Percentiles rank a stretch among this genome's conserved stretches.
Conservation (phyloP, 2,888 invertebrate genomes). For the Tortrix viridana region DNA sequence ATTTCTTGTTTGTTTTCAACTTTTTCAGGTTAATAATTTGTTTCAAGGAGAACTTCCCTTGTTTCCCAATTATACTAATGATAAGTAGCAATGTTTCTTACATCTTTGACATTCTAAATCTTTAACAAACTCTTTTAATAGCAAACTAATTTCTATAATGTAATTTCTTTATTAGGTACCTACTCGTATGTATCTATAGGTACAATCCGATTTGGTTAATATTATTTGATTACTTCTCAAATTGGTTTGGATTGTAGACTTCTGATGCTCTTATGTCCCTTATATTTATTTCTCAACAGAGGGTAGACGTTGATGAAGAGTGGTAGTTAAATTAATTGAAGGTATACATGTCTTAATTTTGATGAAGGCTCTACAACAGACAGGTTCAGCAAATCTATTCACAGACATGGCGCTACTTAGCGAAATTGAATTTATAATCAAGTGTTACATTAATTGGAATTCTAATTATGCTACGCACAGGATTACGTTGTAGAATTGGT, state of each 20-base stretch:
- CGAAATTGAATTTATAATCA: slow-evolving; percentile 37
- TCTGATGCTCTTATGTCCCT: background rate
- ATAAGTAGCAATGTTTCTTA: slow-evolving; percentile 21
- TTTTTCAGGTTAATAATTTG: slow-evolving; percentile 34
- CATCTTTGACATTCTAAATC: slow-evolving; percentile 3
- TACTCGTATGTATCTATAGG: no score
- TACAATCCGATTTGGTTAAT: background rate
- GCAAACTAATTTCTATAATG: slow-evolving; percentile 12
- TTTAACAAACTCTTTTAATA: slow-evolving; percentile 15
- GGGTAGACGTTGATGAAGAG: slow-evolving; percentile 18
- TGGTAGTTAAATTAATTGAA: slow-evolving; percentile 30
- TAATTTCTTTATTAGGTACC: background rate
- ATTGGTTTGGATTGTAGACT: slow-evolving; percentile 1
- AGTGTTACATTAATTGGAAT: slow-evolving; percentile 31
- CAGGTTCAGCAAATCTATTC: slow-evolving; percentile 29
- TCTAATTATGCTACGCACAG: slow-evolving; percentile 26
- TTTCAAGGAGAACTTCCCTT: slow-evolving; percentile 25
- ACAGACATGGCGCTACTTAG: slow-evolving; percentile 27
- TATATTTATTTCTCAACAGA: slow-evolving; percentile 6
- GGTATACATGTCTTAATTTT: slow-evolving; percentile 25
- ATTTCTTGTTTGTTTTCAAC: slow-evolving; percentile 35
- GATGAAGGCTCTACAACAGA: slow-evolving; percentile 23
- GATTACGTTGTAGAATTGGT: slow-evolving; percentile 25
- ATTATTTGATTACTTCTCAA: background rate
- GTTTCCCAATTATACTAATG: slow-evolving; percentile 37